phyloP scores from a whole-genome alignment of 2,888 invertebrate genomes.

The Balanococcus diminutus region DNA sequence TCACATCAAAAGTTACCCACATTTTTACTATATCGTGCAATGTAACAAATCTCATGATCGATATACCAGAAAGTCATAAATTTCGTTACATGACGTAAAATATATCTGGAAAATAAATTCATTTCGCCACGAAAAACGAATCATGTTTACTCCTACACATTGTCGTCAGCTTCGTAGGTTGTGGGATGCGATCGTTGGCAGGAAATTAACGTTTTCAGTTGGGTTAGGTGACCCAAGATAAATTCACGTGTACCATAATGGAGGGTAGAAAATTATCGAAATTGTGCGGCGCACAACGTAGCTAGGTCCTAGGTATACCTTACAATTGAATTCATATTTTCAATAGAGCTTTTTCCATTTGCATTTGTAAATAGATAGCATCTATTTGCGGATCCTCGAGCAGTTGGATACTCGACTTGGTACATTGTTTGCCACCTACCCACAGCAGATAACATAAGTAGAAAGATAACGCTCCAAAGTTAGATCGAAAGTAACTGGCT shows the following conservation, averaged over 20 bases:
- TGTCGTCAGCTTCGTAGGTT: not conserved
- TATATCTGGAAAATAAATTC: conserved; percentile 12
- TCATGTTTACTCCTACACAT: not conserved
- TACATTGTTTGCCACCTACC: not conserved
- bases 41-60: not conserved
- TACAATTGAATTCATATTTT: not conserved
- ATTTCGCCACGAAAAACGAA: not conserved
- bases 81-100: not conserved
- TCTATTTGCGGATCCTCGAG: not conserved
- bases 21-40: not conserved
- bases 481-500: not conserved
- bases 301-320: too few relatives aligned
- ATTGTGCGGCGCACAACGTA: not conserved
- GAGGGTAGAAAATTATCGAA: conserved; percentile 1
- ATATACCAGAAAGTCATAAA: conserved; percentile 12
- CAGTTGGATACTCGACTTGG: not conserved
- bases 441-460: too few relatives aligned
- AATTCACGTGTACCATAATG: not conserved
- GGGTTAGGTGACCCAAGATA: not conserved
- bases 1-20: not conserved
- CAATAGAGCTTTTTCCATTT: not conserved
- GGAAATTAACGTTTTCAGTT: conserved; percentile 17
- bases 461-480: not conserved
- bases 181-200: not conserved
- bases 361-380: not conserved